Evolutionary conservation across 2,113 vertebrate species (phyloP).

Genomic region (Cyprinodon brontotheroides): DNA sequence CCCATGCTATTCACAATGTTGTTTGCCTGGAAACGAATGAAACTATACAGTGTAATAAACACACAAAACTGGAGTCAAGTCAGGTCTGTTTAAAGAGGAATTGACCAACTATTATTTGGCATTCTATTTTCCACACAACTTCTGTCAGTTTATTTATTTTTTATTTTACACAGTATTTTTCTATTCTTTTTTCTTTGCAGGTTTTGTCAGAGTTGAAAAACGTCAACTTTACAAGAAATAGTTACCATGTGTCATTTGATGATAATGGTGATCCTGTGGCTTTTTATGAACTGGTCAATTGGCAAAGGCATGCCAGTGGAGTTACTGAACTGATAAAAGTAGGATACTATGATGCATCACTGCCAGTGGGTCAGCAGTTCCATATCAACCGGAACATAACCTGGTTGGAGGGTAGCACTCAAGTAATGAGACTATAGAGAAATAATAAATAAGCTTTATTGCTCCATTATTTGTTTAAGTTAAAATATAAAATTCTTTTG

Average conservation of each 20-base stretch:
- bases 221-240: slow-evolving; percentile 64
- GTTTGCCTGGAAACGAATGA: slow-evolving; percentile 52
- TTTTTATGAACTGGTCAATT: not conserved
- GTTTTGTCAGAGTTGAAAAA: slow-evolving; percentile 60
- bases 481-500: not conserved
- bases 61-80: slow-evolving; percentile 31
- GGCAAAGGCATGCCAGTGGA: not conserved
- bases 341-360: not conserved
- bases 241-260: slow-evolving; percentile 5
- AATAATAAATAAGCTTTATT: not conserved
- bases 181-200: slow-evolving; percentile 29
- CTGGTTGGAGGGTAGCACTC: not conserved
- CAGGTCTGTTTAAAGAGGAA: slow-evolving; percentile 47
- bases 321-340: not conserved
- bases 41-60: slow-evolving; percentile 50
- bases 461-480: not conserved
- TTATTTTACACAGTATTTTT: too few species aligned
- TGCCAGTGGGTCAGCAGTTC: not conserved
- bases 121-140: too few species aligned
- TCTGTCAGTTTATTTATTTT: not conserved
- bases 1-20: not conserved
- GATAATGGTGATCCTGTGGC: not conserved
- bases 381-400: not conserved
- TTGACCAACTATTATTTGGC: fast-evolving
- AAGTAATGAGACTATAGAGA: not conserved